Base-by-base conservation (phyloP, 2,113 vertebrate species). In the Nannospalax galili region DNA sequence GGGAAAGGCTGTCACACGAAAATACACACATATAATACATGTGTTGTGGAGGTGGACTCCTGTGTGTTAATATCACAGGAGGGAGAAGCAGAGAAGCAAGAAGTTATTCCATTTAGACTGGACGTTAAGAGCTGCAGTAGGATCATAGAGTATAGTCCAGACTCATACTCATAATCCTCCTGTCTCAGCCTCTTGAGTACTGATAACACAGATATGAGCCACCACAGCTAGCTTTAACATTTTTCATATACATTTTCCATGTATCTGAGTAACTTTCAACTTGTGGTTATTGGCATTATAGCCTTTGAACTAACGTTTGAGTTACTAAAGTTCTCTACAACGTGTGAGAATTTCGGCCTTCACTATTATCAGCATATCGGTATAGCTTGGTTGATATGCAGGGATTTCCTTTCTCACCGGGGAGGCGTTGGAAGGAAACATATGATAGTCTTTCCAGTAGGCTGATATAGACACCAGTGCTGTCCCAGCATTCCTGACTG, bases 391-490 rank as follows among this genome's bases (percentile, higher is more conserved):
- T 32, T 37, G 72, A 65, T 28, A 22, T 30, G 35, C 62, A 77
- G 4, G 69, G 10, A 42, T 40, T 84, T 81, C 26, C 48, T 90
- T 74, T 85, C 30, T 45, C 67, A 60, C 60, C 69, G 86, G 52
- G 3, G 40, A 69, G 75, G 48, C 19, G 19, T n/a, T 65, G 69
- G 28, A 42, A 56, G 7, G 7, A 35, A 81, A 42, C 24, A 84
- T 48, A 15, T 42, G 30, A 7, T 0, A 12, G 16, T 48, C 56
- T 73, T 22, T 58, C 48, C 45, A 64, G 42, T 45, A 52, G 28
- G 20, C 3, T 7, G 35, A 40, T 7, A 1, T 0, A 14, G 79
- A 74, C 5, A 7, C 11, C 22, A 22, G 8, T 2, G 45, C 37
- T 7, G 10, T 22, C 70, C 32, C 72, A 95, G 42, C 70, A 56